phyloP scores from a whole-genome alignment of 2,888 invertebrate species.

The Epistrophe grossulariae region DNA sequence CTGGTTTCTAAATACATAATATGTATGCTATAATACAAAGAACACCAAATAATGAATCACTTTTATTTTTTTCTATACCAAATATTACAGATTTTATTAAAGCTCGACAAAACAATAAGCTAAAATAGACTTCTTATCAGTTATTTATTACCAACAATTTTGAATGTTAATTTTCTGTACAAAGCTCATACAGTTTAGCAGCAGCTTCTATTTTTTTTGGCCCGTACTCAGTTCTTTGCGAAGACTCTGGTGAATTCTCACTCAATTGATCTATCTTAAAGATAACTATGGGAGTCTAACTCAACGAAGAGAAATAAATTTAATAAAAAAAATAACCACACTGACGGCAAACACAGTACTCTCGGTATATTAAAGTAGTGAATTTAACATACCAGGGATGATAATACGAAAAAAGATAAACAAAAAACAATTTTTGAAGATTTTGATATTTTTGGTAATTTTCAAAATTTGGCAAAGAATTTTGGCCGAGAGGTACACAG shows the following conservation, averaged over 20 bases:
- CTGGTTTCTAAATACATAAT: neutral
- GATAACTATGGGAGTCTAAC: neutral
- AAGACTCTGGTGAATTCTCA: neutral
- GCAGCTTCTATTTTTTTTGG: neutral
- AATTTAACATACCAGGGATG: neutral
- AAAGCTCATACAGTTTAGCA: neutral
- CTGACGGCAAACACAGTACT: neutral
- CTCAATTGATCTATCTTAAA: slow-evolving; percentile 2
- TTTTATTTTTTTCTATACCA: neutral
- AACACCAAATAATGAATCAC: neutral
- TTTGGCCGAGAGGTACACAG: too few relatives aligned
- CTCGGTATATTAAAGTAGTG: neutral
- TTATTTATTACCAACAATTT: neutral
- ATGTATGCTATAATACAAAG: neutral
- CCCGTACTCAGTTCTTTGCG: neutral
- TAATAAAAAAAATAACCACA: neutral
- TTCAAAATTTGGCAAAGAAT: too few relatives aligned
- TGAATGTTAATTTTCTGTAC: slow-evolving; percentile 12
- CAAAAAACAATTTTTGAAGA: neutral
- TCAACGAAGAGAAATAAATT: neutral
- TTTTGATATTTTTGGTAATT: too few relatives aligned
- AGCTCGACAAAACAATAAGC: neutral
- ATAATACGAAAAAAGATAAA: neutral
- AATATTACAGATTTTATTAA: neutral
- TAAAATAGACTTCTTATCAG: slow-evolving; percentile 14